Percentiles rank a stretch among this genome's conserved stretches.
These are phyloP conservation scores for Labeo calbasu DNA, from an alignment of 2,797 vertebrate species.

Conservation along the genomic window DNA sequence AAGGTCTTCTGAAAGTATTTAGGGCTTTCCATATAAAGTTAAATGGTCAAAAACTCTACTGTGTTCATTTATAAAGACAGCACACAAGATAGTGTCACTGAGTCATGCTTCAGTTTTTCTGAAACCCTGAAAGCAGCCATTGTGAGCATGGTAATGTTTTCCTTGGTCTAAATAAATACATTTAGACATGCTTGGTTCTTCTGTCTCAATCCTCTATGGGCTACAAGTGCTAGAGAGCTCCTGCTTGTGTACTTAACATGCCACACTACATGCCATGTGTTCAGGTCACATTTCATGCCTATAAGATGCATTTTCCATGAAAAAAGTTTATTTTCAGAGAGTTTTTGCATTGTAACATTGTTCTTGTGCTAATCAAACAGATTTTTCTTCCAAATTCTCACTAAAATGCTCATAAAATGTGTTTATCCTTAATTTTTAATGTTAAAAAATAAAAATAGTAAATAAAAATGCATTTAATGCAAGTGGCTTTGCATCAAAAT, in stretches of 20 bases:
- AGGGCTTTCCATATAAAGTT: not conserved
- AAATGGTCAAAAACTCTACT: conserved; percentile 2
- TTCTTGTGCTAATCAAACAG: not conserved
- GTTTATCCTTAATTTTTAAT: not conserved
- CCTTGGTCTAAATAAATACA: conserved; percentile 10
- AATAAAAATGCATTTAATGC: not conserved
- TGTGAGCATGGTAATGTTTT: conserved; percentile 43
- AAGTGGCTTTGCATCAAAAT: not conserved
- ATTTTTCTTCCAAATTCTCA: not conserved
- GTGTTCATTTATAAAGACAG: conserved; percentile 38
- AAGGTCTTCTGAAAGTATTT: not conserved
- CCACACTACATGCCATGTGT: not conserved
- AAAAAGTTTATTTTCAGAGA: not conserved
- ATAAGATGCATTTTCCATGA: not conserved
- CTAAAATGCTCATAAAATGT: not conserved
- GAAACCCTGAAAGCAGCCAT: conserved; percentile 39
- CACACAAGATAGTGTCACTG: conserved; percentile 31
- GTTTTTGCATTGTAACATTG: conserved; percentile 2
- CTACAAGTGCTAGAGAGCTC: not conserved
- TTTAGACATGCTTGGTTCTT: conserved; percentile 17
- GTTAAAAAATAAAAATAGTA: no score
- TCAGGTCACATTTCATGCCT: not conserved
- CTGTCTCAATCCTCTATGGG: not conserved
- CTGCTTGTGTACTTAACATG: not conserved
- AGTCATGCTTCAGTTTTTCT: conserved; percentile 39